Evolutionary conservation across 1,140 invertebrate species (phyloP).

Genomic region (Anthonomus grandis): DNA sequence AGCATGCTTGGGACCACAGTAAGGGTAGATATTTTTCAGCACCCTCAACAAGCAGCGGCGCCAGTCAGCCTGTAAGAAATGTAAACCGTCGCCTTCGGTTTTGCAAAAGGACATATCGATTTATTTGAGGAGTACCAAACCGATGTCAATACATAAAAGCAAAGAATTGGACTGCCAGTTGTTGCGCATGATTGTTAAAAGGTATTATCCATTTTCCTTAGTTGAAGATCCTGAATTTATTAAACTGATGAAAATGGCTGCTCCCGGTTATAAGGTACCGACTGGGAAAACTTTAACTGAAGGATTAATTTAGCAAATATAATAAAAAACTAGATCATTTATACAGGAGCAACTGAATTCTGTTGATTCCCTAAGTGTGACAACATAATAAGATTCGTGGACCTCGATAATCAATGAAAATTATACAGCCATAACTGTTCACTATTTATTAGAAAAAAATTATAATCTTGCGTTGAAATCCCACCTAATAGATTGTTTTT

Average conservation of each 20-base stretch:
- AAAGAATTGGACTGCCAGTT: slow-evolving; percentile 12
- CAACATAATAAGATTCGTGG: slow-evolving; percentile 10
- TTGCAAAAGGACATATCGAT: neutral
- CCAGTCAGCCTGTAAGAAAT: neutral
- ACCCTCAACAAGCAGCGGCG: neutral
- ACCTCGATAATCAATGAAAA: slow-evolving; percentile 10
- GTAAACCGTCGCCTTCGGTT: neutral
- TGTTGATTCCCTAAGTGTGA: neutral
- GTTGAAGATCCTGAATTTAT: slow-evolving; percentile 10
- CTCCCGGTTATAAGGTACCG: slow-evolving; percentile 9
- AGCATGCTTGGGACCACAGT: too few species aligned
- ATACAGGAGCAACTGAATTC: neutral
- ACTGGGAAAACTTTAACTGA: slow-evolving; percentile 8
- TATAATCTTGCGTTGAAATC: slow-evolving; percentile 5
- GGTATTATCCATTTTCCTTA: slow-evolving; percentile 12
- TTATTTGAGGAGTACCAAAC: slow-evolving; percentile 3
- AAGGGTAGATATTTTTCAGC: too few species aligned
- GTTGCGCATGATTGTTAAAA: slow-evolving; percentile 9
- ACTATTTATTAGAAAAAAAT: slow-evolving; percentile 4
- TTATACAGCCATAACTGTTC: slow-evolving; percentile 13
- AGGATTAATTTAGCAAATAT: neutral
- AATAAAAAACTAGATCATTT: neutral
- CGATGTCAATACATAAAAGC: slow-evolving; percentile 3
- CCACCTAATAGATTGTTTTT: slow-evolving; percentile 1
- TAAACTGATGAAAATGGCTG: neutral